Evolutionary conservation across 2,888 invertebrate genomes (phyloP).

Genomic region (Limnephilus lunatus): DNA sequence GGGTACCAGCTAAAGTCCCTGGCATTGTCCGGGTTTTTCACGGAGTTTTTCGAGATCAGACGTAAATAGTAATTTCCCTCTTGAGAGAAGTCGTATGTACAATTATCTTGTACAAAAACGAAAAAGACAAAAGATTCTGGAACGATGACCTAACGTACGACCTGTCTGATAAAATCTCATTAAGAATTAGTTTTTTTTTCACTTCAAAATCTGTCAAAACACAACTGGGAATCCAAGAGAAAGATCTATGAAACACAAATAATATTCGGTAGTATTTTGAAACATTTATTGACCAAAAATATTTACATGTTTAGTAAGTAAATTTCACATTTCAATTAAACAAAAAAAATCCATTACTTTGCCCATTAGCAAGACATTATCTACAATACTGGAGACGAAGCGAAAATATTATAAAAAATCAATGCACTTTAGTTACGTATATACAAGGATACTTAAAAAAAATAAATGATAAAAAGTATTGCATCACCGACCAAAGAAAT

Average conservation of each 20-base stretch:
- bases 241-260: not conserved
- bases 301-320: constrained; percentile 33
- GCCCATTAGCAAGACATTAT: constrained; percentile 8
- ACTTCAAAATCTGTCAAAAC: no score
- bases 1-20: no score
- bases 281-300: constrained; percentile 53
- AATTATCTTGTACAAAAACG: no score
- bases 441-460: constrained; percentile 40
- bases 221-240: not conserved
- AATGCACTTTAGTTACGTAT: constrained; percentile 11
- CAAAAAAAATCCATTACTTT: not conserved
- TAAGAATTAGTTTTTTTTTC: no score
- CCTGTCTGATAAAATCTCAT: no score
- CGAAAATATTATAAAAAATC: constrained; percentile 10
- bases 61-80: no score
- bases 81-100: no score
- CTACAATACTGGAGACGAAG: constrained; percentile 38
- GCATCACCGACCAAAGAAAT: constrained; percentile 61
- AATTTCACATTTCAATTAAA: constrained; percentile 30
- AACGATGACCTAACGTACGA: no score
- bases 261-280: constrained; percentile 4
- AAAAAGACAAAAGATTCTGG: no score
- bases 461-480: constrained; percentile 49
- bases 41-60: no score
- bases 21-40: no score